These are phyloP conservation scores for Podarcis cretensis DNA, from an alignment of 2,113 vertebrate species.

Conservation along the genomic window DNA sequence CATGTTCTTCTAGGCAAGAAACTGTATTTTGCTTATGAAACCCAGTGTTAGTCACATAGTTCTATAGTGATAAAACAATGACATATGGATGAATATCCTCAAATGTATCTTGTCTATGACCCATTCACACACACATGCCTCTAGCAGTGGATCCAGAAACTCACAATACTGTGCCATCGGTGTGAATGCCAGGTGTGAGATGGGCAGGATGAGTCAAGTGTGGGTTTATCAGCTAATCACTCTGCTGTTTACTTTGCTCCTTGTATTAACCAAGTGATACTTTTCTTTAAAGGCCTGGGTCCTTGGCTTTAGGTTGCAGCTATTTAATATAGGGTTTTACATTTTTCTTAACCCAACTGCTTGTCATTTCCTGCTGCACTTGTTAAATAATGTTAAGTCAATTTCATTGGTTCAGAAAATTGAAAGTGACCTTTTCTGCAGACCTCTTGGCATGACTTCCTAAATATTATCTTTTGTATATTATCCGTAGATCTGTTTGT, in stretches of 20 bases:
- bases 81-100: background rate
- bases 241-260: slow-evolving; percentile 15
- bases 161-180: background rate
- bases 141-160: background rate
- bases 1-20: background rate
- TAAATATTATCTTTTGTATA: background rate
- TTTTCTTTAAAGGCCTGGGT: slow-evolving; percentile 8
- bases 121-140: background rate
- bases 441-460: background rate
- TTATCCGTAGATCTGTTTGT: slow-evolving; percentile 30
- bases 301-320: slow-evolving; percentile 55
- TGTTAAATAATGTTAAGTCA: slow-evolving; percentile 48
- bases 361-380: slow-evolving; percentile 47
- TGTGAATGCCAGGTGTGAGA: background rate
- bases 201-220: background rate
- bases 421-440: background rate
- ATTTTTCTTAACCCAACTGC: slow-evolving; percentile 24
- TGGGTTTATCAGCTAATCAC: background rate
- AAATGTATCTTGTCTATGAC: too few relatives aligned
- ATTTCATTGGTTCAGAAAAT: slow-evolving; percentile 35
- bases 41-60: too few relatives aligned
- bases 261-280: background rate
- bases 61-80: background rate
- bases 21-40: background rate
- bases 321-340: slow-evolving; percentile 31